phyloP scores from a whole-genome alignment of 2,113 vertebrate species.

The Ciconia maguari region DNA sequence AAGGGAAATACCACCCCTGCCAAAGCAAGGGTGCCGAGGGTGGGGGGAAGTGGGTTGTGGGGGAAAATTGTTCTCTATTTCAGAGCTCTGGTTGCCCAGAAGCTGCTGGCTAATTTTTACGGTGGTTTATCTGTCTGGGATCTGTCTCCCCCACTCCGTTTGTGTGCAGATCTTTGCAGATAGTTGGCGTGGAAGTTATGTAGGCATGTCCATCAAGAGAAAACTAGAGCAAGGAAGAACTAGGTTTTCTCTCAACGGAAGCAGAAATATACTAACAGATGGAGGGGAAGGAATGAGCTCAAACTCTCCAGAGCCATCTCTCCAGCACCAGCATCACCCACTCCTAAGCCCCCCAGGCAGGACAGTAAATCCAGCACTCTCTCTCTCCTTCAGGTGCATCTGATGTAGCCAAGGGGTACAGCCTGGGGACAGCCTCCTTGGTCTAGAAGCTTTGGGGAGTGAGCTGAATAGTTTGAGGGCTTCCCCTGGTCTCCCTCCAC shows the following conservation, averaged over 20 bases:
- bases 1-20: not conserved
- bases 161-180: slow-evolving; percentile 59
- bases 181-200: slow-evolving; percentile 32
- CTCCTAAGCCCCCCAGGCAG: not conserved
- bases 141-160: slow-evolving; percentile 50
- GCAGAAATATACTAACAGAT: slow-evolving; percentile 43
- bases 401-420: slow-evolving; percentile 26
- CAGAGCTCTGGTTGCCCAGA: slow-evolving; percentile 24
- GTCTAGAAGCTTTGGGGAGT: slow-evolving; percentile 24
- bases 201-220: slow-evolving; percentile 37
- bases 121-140: slow-evolving; percentile 8
- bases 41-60: not conserved
- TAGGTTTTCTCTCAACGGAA: slow-evolving; percentile 45
- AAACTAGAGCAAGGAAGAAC: slow-evolving; percentile 45
- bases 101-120: slow-evolving; percentile 1
- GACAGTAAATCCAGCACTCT: slow-evolving; percentile 22
- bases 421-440: not conserved
- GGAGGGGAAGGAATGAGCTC: slow-evolving; percentile 50
- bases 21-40: not conserved
- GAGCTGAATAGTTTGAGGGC: slow-evolving; percentile 5
- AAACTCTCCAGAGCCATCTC: slow-evolving; percentile 56
- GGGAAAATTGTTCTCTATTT: not conserved
- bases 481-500: slow-evolving; percentile 15
- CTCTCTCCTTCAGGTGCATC: slow-evolving; percentile 45
- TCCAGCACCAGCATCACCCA: slow-evolving; percentile 34